A percentile compares a stretch with the other conserved stretches of the same genome.
phyloP scores from a whole-genome alignment of 2,888 invertebrate species.

The Empis stercorea region DNA sequence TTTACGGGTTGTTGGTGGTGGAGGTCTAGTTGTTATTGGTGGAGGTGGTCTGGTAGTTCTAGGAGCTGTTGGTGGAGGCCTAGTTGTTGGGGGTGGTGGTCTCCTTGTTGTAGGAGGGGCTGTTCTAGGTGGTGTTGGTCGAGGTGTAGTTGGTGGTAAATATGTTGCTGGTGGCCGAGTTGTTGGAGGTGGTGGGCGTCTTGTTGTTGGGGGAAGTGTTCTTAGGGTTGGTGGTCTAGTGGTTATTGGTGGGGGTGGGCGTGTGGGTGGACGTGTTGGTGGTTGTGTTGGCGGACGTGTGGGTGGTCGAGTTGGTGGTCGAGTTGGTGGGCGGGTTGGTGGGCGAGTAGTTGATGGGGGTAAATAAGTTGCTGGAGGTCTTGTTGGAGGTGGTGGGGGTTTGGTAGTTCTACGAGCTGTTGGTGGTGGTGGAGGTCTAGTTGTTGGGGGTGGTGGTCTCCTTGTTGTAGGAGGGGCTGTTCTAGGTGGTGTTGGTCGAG shows the following conservation, averaged over 20 bases:
- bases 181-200: slow-evolving; percentile 8
- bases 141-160: slow-evolving; percentile 12
- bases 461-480: not conserved
- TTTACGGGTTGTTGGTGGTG: not conserved
- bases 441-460: not conserved
- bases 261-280: not conserved
- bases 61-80: slow-evolving; percentile 12
- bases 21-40: slow-evolving; percentile 4
- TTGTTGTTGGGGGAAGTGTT: slow-evolving; percentile 8
- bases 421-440: not conserved
- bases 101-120: too few relatives aligned
- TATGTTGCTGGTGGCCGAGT: slow-evolving; percentile 15
- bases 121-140: slow-evolving; percentile 10
- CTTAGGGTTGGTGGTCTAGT: slow-evolving; percentile 2
- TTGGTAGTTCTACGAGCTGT: not conserved
- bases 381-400: not conserved
- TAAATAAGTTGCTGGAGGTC: not conserved
- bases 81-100: slow-evolving; percentile 1
- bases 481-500: not conserved
- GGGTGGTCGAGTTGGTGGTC: too few relatives aligned
- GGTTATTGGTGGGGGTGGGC: not conserved
- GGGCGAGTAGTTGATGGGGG: not conserved
- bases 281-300: too few relatives aligned
- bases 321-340: not conserved
- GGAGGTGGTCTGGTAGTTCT: slow-evolving; percentile 6